A percentile compares a stretch with the other conserved stretches of the same genome.
These are phyloP conservation scores for Esox niger DNA, from an alignment of 2,113 vertebrate species.

Conservation along the genomic window DNA sequence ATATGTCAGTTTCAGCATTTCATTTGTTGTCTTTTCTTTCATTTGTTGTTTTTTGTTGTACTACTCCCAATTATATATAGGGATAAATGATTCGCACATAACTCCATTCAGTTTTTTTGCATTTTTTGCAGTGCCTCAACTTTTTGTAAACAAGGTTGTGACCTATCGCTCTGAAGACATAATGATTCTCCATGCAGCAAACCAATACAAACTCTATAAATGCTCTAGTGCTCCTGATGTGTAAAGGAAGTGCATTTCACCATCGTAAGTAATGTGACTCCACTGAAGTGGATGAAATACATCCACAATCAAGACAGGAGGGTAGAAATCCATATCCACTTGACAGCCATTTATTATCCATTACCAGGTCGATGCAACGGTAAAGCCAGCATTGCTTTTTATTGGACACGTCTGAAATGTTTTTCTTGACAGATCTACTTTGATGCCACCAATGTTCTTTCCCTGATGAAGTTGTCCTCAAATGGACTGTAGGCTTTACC, in stretches of 20 bases:
- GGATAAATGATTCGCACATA: too few species aligned
- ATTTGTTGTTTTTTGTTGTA: too few species aligned
- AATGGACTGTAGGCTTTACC: neutral
- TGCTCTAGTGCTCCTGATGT: neutral
- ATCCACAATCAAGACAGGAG: neutral
- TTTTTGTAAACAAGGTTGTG: too few species aligned
- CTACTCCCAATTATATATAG: too few species aligned
- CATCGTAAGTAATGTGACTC: neutral
- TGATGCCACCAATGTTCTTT: neutral
- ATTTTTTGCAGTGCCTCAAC: too few species aligned
- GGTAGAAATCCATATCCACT: slow-evolving; percentile 3
- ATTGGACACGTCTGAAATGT: neutral
- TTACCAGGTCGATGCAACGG: slow-evolving; percentile 11
- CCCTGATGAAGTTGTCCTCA: neutral
- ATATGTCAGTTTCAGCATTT: too few species aligned
- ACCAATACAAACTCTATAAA: too few species aligned
- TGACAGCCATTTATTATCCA: slow-evolving; percentile 27
- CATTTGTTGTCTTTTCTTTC: too few species aligned
- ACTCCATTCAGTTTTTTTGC: too few species aligned
- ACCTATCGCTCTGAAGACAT: too few species aligned
- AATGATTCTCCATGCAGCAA: too few species aligned
- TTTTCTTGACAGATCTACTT: neutral
- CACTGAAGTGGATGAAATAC: neutral
- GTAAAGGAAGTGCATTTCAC: neutral
- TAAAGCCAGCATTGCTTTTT: neutral